Conservation (phyloP, 2,888 invertebrate species). For the Scaptomyza tumidula region DNA sequence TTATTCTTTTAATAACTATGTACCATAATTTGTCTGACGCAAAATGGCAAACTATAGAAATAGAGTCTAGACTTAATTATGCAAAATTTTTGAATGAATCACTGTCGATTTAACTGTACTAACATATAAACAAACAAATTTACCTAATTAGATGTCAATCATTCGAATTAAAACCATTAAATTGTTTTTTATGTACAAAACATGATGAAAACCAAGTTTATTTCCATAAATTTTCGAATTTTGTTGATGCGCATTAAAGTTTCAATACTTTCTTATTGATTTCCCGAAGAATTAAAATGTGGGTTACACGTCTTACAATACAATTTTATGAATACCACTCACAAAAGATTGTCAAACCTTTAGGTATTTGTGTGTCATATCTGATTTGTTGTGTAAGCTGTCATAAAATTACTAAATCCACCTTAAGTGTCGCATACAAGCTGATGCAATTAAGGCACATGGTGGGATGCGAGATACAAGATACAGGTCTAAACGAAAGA, state of each 20-base stretch:
- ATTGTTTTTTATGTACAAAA: conserved; percentile 2
- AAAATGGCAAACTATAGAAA: conserved; percentile 5
- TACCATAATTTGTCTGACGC: conserved; percentile 7
- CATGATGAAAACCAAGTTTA: background rate
- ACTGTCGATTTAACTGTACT: conserved; percentile 24
- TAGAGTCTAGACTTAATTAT: conserved; percentile 13
- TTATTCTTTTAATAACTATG: background rate
- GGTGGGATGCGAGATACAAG: background rate
- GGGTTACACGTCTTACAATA: conserved; percentile 1
- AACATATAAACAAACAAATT: conserved; percentile 29
- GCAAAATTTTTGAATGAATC: conserved; percentile 15
- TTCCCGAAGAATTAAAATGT: background rate
- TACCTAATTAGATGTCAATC: conserved; percentile 33
- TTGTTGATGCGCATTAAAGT: background rate
- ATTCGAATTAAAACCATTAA: conserved; percentile 48
- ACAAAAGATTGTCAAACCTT: background rate
- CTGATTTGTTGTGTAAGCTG: conserved; percentile 17
- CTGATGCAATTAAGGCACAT: conserved; percentile 10
- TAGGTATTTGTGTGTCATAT: background rate
- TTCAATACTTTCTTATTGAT: conserved; percentile 1
- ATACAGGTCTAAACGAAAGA: conserved; percentile 11
- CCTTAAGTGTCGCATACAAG: background rate
- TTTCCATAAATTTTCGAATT: background rate
- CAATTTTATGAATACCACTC: conserved; percentile 2
- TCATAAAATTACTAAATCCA: conserved; percentile 26